Evolutionary conservation across 2,888 invertebrate genomes (phyloP), one percentile per base, ranked within the genome.

Genomic region (Halocaridina rubra): DNA sequence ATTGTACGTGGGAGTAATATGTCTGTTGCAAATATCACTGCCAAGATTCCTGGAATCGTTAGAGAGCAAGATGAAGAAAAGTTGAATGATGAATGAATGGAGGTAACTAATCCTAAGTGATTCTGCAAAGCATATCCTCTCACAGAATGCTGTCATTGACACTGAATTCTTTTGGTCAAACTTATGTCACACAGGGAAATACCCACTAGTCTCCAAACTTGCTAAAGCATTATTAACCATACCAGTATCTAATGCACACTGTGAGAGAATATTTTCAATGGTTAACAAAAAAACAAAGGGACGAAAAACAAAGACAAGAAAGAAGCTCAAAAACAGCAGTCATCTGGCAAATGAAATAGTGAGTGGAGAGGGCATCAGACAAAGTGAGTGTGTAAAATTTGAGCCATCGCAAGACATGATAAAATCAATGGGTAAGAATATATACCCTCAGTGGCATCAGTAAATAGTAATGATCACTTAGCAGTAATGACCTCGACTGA

Each of bases 171-270:
- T 75, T 57, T 75, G 75, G 75, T 75, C 75, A 8, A 75, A 57
- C 53, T 57, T 75, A 22, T 57, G 57, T 53, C 75, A 75, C 72
- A 72, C 75, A 53, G 53, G 75, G 57, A 75, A 57, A 75, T 75
- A 75, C 61, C 77, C 77, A 77, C 61, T 77, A 59, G 13, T 61
- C 1, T 77, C 64, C 61, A 77, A 77, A 77, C 77, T 77, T 77
- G 59, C 22, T 77, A 77, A 77, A 77, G 77, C 77, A 77, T 32
- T 77, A 59, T 77, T 77, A 77, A 77, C 77, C 77, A 77, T 61
- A n/a, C 77, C 77, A 61, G 77, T 59, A 61, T 75, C 64, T 7
- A 64, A 64, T 64, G 64, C 64, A 3, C 22, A 27, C n/a, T n/a
- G n/a, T n/a, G n/a, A 76, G 76, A 76, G 76, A 59, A 76, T 76